Base-by-base conservation (phyloP, 2,113 vertebrate genomes). In the Toxostoma redivivum region DNA sequence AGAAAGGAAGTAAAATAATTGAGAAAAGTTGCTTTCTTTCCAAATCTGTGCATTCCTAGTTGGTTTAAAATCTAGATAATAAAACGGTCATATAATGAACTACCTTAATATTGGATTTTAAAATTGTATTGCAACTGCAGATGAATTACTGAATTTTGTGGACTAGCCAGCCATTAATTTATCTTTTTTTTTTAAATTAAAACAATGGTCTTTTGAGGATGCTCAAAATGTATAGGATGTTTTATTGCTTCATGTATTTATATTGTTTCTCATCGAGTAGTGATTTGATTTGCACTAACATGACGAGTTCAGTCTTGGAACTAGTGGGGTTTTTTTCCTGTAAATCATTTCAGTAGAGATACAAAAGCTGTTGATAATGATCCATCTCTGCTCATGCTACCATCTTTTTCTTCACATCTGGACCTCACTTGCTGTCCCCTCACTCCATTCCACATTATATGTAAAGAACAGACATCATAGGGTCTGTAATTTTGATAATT, bases 1-100 rank as follows among this genome's bases (percentile, higher is more conserved):
- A 82, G 67, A 86, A 93, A 80, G 24, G 56, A 87, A 54, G 76
- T 21, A 67, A 91, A 72, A 48, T 74, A 53, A 44, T 33, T 23
- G 10, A 88, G 28, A 50, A 45, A 48, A 90, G 35, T 67, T 88
- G 53, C 42, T 93, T 84, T 81, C 48, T 84, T 91, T 85, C 19
- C 18, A 56, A 56, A 56, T 72, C 27, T 77, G 7, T 74, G 35
- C 33, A 30, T 61, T 92, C 60, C 48, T 60, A 60, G 9, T 30
- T 31, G 22, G 17, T 40, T 73, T 76, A 80, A 92, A 86, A 70
- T 47, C 37, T 35, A 79, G 53, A 10, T 62, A 92, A 86, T 72
- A 84, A 74, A 91, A 65, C 37, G 8, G 72, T 92, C 16, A 7
- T 79, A 12, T 50, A 71, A 86, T 17, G 19, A 92, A 77, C 9